Evolutionary conservation across 2,113 vertebrate species (phyloP), one percentile per base, ranked within the genome.

Genomic region (Chaenocephalus aceratus): DNA sequence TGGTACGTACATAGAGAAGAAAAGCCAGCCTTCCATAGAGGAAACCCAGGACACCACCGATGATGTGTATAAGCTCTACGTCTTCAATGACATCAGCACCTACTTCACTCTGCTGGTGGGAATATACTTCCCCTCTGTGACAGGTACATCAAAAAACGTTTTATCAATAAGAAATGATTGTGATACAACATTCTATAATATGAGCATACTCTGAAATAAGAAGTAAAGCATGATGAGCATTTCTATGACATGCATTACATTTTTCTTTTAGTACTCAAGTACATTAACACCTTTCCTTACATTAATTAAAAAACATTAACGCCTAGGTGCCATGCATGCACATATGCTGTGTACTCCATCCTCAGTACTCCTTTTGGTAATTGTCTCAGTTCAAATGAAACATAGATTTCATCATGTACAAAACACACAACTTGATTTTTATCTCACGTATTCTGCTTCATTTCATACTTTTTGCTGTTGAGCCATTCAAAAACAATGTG

Each of bases 81-180:
- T 98, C 74, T 92, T 96, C 68, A 96, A 95, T 7, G 97, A 99
- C 88, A 97, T 98, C 59, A 81, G 93, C 83, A 97, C 97, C 18
- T 96, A 93, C 83, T 98, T 99, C 92, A 99, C 97, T 26, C 86
- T 98, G 93, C 93, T 99, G 74, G 96, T 99, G n/a, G 98, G 98
- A 75, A 99, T 99, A 88, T 99, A 97, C 93, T 99, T 99, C 86
- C 98, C 97, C 2, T 98, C 97, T 0, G 98, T 99, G 76, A 99
- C 98, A 65, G 98, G 98, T 99, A 88, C 14, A 21, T 52, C n/a
- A n/a, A 57, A 67, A 26, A 46, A 68, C 6, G 5, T 13, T 21
- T 0, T n/a, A n/a, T 8, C 46, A 4, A 21, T 41, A 48, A 54
- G 36, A 23, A 56, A 23, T 13, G 14, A 9, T 48, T 48, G 23